These are phyloP conservation scores for Leptarthrus brevirostris DNA, from an alignment of 2,888 invertebrate genomes.

Conservation along the genomic window DNA sequence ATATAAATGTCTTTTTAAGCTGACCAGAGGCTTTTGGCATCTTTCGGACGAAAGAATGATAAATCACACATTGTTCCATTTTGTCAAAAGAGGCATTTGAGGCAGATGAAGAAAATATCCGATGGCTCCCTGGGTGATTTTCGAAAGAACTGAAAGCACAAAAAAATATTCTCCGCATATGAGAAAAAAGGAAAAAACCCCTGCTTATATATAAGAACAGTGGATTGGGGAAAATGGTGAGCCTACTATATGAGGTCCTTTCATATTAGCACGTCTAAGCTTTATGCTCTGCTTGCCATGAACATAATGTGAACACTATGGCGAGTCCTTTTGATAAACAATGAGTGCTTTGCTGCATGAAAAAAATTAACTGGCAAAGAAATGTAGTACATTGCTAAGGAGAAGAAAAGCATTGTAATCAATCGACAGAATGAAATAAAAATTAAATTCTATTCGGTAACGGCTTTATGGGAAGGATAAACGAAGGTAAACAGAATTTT, in stretches of 20 bases:
- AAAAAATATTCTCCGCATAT: slow-evolving; percentile 33
- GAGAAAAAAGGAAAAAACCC: slow-evolving; percentile 11
- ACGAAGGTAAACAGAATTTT: not conserved
- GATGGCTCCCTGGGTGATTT: slow-evolving; percentile 34
- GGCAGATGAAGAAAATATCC: not conserved
- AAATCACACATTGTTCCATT: slow-evolving; percentile 39
- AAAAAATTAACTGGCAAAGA: not conserved
- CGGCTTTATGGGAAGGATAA: not conserved
- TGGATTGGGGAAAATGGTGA: not conserved
- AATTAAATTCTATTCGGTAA: slow-evolving; percentile 10
- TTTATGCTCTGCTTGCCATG: slow-evolving; percentile 31
- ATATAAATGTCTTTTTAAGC: slow-evolving; percentile 4
- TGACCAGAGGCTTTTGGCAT: slow-evolving; percentile 3
- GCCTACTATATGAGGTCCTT: not conserved
- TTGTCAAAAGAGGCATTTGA: slow-evolving; percentile 19
- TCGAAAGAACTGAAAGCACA: slow-evolving; percentile 31
- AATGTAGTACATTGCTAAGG: not conserved
- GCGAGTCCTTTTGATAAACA: not conserved
- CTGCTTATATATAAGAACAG: not conserved
- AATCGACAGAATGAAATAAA: slow-evolving; percentile 19
- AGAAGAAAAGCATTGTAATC: slow-evolving; percentile 8
- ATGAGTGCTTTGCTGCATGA: not conserved
- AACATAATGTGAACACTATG: not conserved
- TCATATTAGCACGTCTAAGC: slow-evolving; percentile 43
- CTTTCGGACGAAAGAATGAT: slow-evolving; percentile 5